A percentile compares a stretch with the other conserved stretches of the same genome.
phyloP scores from a whole-genome alignment of 2,888 invertebrate genomes.

The Heteromurus nitidus region DNA sequence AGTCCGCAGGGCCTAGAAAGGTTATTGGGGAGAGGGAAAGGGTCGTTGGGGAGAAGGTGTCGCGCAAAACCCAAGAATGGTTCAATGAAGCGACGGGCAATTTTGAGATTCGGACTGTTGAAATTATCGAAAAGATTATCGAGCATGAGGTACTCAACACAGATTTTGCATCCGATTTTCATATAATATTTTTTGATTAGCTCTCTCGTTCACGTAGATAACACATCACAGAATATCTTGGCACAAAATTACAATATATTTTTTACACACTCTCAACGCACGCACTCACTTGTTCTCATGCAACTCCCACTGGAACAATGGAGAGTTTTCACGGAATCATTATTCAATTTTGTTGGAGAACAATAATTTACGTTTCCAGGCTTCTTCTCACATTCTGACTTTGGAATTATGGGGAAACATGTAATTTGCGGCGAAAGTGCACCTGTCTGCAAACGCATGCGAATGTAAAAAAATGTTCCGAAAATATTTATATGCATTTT shows the following conservation, averaged over 20 bases:
- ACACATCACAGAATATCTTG: not conserved
- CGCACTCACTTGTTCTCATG: not conserved
- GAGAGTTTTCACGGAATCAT: too few relatives aligned
- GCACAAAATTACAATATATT: not conserved
- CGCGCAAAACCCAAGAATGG: conserved; percentile 90
- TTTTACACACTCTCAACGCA: not conserved
- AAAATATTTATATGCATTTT: too few relatives aligned
- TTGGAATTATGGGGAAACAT: too few relatives aligned
- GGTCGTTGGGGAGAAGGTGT: conserved; percentile 91
- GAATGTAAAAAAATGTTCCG: too few relatives aligned
- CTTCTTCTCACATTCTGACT: too few relatives aligned
- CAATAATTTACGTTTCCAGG: too few relatives aligned
- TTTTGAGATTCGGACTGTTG: conserved; percentile 90
- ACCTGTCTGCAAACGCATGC: too few relatives aligned
- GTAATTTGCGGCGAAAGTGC: too few relatives aligned
- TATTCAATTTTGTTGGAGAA: too few relatives aligned
- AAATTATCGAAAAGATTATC: conserved; percentile 96
- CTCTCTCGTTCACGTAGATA: not conserved
- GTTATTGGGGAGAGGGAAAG: conserved; percentile 90
- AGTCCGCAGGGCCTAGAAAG: conserved; percentile 85
- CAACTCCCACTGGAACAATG: too few relatives aligned
- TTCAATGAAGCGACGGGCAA: conserved; percentile 90
- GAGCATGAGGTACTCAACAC: conserved; percentile 89
- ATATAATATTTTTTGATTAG: too few relatives aligned
- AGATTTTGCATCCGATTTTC: conserved; percentile 14